Evolutionary conservation across 2,888 invertebrate genomes (phyloP).

Genomic region (Drosophila prolongata): DNA sequence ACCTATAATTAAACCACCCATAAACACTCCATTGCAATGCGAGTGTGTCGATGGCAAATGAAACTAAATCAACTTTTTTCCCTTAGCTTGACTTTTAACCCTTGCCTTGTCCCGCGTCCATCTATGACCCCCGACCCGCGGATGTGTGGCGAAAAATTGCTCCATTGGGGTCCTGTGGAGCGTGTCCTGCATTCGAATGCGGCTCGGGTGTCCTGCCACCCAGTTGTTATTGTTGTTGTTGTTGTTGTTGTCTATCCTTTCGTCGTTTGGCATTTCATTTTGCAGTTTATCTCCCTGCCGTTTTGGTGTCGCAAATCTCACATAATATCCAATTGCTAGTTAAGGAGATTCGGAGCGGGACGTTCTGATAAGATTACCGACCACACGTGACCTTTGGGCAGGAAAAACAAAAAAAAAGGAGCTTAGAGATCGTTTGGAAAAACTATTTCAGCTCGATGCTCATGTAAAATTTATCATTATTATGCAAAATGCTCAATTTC

Average conservation of each 20-base stretch:
- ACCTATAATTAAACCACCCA: constrained; percentile 26
- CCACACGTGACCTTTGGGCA: constrained; percentile 9
- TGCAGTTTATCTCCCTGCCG: constrained; percentile 43
- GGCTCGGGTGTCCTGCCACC: not conserved
- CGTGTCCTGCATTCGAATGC: constrained; percentile 18
- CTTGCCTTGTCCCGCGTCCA: constrained; percentile 7
- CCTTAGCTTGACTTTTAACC: constrained; percentile 10
- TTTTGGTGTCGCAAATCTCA: constrained; percentile 45
- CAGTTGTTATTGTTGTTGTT: not conserved
- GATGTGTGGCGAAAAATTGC: constrained; percentile 6
- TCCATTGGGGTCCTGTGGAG: constrained; percentile 19
- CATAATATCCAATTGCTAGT: constrained; percentile 46
- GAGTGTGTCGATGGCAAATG: constrained; percentile 3
- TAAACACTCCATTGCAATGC: constrained; percentile 21
- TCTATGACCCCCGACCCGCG: not conserved
- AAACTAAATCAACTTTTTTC: constrained; percentile 29
- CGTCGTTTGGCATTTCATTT: constrained; percentile 43
- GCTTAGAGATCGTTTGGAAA: constrained; percentile 19
- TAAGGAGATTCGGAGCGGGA: constrained; percentile 28
- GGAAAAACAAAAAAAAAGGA: not conserved
- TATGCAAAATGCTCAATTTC: constrained; percentile 60
- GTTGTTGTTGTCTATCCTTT: constrained; percentile 28
- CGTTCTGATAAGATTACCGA: constrained; percentile 30
- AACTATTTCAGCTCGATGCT: constrained; percentile 37
- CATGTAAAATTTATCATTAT: constrained; percentile 52